Evolutionary conservation across 2,113 vertebrate species (phyloP), one percentile per base, ranked within the genome.

Genomic region (Corythaeola cristata): DNA sequence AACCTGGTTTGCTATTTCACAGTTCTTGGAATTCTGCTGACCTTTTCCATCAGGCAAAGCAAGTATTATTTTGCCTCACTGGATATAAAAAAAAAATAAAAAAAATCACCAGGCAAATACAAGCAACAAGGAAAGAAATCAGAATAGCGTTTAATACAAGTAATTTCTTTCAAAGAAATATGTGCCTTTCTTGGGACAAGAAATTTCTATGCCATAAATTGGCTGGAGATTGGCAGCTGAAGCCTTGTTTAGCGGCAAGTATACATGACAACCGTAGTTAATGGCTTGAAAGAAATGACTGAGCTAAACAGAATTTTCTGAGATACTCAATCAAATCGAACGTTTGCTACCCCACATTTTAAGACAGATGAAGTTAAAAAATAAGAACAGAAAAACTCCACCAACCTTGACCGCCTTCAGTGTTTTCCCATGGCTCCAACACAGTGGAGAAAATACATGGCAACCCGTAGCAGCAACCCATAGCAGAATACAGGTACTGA

Each of bases 191-290:
- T 64, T 66, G 55, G 28, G 80, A 67, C 14, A 79, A 88, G 74
- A 24, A 52, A 32, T 55, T 55, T 45, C 45, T 67, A 60, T 64
- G 44, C 92, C 91, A 87, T 97, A 88, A 97, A 96, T 97, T 91
- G 96, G 73, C 32, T 32, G 69, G 23, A 41, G 74, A 72, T 52
- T 83, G 97, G 85, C 52, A 69, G 96, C 86, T 74, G 58, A 72
- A 89, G 77, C 68, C 78, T 95, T 95, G 84, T 88, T 97, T 96
- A 67, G 85, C 71, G 85, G 69, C 90, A 88, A 55, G 32, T 33
- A 67, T 32, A 47, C 60, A 53, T 30, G 86, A 83, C 80, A 84
- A 16, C 50, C 5, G 0, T 8, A 20, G 77, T 89, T 93, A 96
- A 95, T 53, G 77, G 68, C 76, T 67, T 21, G 32, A 95, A 85